Evolutionary conservation across 2,888 invertebrate genomes (phyloP).

Genomic region (Ophion obscuratus): DNA sequence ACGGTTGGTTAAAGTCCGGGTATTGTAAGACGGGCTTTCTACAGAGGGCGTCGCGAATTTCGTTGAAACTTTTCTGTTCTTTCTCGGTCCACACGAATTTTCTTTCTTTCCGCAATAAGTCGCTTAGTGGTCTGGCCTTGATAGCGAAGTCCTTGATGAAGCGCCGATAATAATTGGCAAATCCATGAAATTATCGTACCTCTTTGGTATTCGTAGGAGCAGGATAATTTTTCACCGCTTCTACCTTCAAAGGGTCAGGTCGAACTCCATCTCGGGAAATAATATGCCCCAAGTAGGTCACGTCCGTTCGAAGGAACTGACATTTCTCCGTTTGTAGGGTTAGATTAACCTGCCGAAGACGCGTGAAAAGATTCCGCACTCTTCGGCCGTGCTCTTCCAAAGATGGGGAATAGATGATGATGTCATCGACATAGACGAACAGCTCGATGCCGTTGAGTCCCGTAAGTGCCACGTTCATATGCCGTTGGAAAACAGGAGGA

Average conservation of each 20-base stretch:
- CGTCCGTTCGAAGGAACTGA: slow-evolving; percentile 5
- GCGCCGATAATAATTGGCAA: not conserved
- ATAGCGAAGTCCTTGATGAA: slow-evolving; percentile 11
- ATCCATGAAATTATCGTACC: not conserved
- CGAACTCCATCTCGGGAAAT: not conserved
- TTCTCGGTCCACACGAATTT: slow-evolving; percentile 17
- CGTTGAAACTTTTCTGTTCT: not conserved
- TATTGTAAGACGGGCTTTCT: slow-evolving; percentile 23
- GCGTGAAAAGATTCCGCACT: too few relatives aligned
- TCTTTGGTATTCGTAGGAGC: not conserved
- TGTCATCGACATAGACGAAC: too few relatives aligned
- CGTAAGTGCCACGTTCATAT: not conserved
- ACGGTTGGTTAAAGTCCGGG: slow-evolving; percentile 10
- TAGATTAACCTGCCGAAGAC: not conserved
- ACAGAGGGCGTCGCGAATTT: too few relatives aligned
- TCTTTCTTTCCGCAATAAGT: not conserved
- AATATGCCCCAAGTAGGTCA: slow-evolving; percentile 5
- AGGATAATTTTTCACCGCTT: not conserved
- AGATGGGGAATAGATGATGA: too few relatives aligned
- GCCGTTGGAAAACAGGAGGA: not conserved
- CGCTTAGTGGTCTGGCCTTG: not conserved
- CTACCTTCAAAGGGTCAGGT: not conserved
- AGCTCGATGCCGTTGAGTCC: too few relatives aligned
- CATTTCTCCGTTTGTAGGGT: slow-evolving; percentile 11
- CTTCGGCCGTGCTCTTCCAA: too few relatives aligned